Percentiles rank a stretch among this genome's conserved stretches.
Evolutionary conservation across 2,888 invertebrate species (phyloP).

Genomic region (Caenorhabditis panamensis): DNA sequence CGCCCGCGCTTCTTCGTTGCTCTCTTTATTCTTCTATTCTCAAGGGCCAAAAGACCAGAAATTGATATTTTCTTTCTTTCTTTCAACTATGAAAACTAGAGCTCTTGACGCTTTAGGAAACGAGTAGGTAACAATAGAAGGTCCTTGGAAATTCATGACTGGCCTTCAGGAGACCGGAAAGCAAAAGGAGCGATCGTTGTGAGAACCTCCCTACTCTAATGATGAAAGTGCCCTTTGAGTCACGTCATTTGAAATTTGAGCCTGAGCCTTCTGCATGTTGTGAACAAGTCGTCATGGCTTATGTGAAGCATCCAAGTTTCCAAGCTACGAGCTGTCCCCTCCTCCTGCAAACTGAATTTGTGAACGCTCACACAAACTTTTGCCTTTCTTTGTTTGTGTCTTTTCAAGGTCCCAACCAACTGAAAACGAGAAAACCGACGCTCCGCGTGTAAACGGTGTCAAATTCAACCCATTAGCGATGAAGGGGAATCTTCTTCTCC

Average conservation of each 20-base stretch:
- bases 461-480: conserved; percentile 36
- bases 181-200: background rate
- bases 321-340: background rate
- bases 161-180: too few relatives aligned
- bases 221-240: background rate
- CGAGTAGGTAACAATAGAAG: conserved; percentile 10
- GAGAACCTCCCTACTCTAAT: background rate
- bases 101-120: background rate
- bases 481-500: too few relatives aligned
- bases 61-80: background rate
- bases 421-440: too few relatives aligned
- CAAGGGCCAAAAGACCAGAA: conserved; percentile 20
- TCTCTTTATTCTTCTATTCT: conserved; percentile 29
- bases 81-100: too few relatives aligned
- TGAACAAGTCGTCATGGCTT: background rate
- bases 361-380: too few relatives aligned
- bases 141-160: conserved; percentile 44
- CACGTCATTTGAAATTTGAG: background rate
- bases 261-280: background rate
- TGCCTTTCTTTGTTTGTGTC: background rate
- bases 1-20: too few relatives aligned
- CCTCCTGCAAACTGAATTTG: conserved; percentile 1
- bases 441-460: conserved; percentile 26
- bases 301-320: too few relatives aligned
- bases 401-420: background rate